phyloP scores from a whole-genome alignment of 2,797 vertebrate genomes.

The Tinamus major region DNA sequence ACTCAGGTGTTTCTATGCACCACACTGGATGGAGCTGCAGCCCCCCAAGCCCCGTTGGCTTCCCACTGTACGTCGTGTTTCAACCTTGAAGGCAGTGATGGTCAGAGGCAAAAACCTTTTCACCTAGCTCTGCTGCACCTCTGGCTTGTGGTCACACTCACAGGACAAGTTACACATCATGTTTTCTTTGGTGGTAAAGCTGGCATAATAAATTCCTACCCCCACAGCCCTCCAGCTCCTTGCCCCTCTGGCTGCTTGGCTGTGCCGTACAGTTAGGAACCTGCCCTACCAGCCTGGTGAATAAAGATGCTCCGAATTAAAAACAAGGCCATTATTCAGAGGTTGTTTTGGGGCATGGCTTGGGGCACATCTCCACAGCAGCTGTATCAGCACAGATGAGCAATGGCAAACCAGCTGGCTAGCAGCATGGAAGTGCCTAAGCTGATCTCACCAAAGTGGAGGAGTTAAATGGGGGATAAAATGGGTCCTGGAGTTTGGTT shows the following conservation, averaged over 20 bases:
- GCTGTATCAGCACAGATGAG: neutral
- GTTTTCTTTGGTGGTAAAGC: neutral
- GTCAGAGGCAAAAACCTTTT: neutral
- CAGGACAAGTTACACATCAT: neutral
- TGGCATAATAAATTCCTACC: neutral
- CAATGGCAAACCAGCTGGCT: rapidly evolving
- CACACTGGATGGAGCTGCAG: too few species aligned
- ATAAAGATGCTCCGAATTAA: neutral
- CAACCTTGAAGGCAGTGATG: neutral
- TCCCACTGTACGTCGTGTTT: too few species aligned
- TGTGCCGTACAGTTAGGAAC: neutral
- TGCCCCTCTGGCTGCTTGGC: neutral
- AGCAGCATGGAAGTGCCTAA: rapidly evolving
- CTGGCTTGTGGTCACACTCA: neutral
- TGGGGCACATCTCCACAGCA: neutral
- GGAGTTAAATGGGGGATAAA: neutral
- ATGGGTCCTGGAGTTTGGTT: rapidly evolving
- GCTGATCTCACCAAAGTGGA: rapidly evolving
- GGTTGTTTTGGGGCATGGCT: neutral
- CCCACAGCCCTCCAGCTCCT: rapidly evolving
- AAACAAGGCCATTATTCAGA: neutral
- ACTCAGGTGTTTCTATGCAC: too few species aligned
- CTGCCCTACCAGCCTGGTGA: neutral
- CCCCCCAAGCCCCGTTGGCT: too few species aligned
- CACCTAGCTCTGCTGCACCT: neutral